phyloP scores from a whole-genome alignment of 2,888 invertebrate species.

The Trachelus stipa region DNA sequence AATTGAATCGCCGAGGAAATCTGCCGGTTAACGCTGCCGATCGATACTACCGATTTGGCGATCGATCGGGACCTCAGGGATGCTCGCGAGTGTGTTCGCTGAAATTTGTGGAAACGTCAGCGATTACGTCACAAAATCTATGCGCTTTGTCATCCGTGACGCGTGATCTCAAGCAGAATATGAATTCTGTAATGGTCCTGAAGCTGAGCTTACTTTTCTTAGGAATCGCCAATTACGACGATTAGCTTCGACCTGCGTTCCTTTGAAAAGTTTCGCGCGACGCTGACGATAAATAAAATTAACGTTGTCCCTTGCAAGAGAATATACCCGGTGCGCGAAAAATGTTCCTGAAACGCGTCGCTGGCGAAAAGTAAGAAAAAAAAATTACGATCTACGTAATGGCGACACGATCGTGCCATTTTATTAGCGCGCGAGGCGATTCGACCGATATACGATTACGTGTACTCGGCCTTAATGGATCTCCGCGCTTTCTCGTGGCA shows the following conservation, averaged over 20 bases:
- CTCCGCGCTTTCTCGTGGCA: background rate
- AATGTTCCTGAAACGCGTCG: too few relatives aligned
- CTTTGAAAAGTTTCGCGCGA: too few relatives aligned
- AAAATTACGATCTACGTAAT: background rate
- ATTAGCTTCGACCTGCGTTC: too few relatives aligned
- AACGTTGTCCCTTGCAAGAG: too few relatives aligned
- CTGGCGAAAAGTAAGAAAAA: too few relatives aligned
- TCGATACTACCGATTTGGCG: background rate
- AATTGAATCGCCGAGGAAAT: constrained; percentile 39
- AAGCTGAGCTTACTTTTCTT: too few relatives aligned
- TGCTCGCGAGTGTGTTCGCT: background rate
- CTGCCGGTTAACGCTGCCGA: constrained; percentile 39
- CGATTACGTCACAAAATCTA: background rate
- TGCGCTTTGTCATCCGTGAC: background rate
- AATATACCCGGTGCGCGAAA: too few relatives aligned
- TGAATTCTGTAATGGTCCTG: too few relatives aligned
- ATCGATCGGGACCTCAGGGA: background rate
- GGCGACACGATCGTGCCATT: too few relatives aligned
- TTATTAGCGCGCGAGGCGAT: background rate
- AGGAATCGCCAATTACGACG: too few relatives aligned
- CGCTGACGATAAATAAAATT: too few relatives aligned
- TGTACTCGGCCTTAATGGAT: background rate
- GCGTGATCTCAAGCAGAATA: too few relatives aligned
- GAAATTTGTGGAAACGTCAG: background rate
- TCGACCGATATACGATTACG: background rate